phyloP scores from a whole-genome alignment of 2,888 invertebrate genomes.

The Tachina fera region DNA sequence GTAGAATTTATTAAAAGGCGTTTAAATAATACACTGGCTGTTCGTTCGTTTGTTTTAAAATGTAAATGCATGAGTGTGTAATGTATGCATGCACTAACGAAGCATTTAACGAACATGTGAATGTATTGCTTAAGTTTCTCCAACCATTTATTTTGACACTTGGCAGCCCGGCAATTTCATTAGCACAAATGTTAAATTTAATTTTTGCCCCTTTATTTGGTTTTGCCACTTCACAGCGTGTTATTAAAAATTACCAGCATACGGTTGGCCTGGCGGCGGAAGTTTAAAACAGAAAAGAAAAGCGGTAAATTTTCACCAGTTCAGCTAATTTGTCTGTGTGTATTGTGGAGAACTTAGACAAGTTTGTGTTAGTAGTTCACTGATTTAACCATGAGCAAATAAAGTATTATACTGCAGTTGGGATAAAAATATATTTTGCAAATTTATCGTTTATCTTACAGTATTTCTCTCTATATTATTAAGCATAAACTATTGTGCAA shows the following conservation, averaged over 20 bases:
- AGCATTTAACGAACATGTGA: not conserved
- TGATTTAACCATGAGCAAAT: too few relatives aligned
- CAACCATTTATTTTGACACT: conserved; percentile 69
- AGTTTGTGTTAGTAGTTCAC: too few relatives aligned
- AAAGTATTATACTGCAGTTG: too few relatives aligned
- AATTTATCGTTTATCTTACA: too few relatives aligned
- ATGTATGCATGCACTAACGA: not conserved
- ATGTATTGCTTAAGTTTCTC: conserved; percentile 11
- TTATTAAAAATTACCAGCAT: conserved; percentile 36
- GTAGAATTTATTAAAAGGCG: conserved; percentile 63
- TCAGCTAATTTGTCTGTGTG: conserved; percentile 27
- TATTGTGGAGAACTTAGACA: not conserved
- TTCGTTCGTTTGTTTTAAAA: not conserved
- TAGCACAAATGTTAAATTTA: conserved; percentile 45
- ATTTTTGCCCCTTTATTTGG: not conserved
- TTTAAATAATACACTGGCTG: conserved; percentile 33
- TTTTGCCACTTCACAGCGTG: conserved; percentile 57
- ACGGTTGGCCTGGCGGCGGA: conserved; percentile 46
- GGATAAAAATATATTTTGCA: too few relatives aligned
- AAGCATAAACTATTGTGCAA: too few relatives aligned
- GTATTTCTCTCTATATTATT: too few relatives aligned
- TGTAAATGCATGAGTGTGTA: not conserved
- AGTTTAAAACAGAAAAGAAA: conserved; percentile 29
- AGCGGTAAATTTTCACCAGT: conserved; percentile 27
- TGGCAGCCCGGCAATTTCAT: conserved; percentile 64